Evolutionary conservation across 1,140 invertebrate genomes (phyloP), one percentile per base, ranked within the genome.

Genomic region (Drosophila gunungcola): DNA sequence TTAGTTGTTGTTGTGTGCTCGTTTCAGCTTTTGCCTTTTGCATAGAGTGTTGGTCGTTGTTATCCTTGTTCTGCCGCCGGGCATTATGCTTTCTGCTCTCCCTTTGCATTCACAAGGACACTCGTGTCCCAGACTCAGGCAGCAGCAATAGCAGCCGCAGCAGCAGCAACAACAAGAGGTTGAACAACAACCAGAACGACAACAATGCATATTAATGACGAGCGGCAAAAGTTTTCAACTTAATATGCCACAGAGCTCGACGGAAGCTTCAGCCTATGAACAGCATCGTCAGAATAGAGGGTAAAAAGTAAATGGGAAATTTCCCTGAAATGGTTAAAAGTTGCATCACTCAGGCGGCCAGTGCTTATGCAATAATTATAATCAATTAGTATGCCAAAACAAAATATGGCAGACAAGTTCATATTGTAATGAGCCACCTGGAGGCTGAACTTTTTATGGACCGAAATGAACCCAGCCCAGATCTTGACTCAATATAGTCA

Each of bases 181-280:
- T 58, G 73, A 73, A 56, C 77, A 68, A 63, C 65, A 73, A 67
- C 42, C 65, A 88, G 64, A 53, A 68, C 61, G 64, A 88, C 73
- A 83, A 79, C 79, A 86, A 88, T 79, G 75, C 83, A 89, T 86
- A 88, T 88, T 88, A 88, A 88, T 89, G 84, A 88, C 84, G 86
- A 89, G 84, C 86, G 76, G 83, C 69, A 88, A 82, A 86, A 89
- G 70, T 88, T 88, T 88, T 88, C 83, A 67, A 86, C 83, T 86
- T 86, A 88, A 86, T 88, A 83, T 88, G 83, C 83, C 84, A 79
- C 65, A 79, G 63, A 79, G 73, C 45, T 51, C 53, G 56, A 34
- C 63, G 63, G 63, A 65, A 65, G 63, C 63, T 64, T 53, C 61
- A 58, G 25, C 36, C 42, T 64, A 29, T n/a, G n/a, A 45, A 7